Percentiles rank a stretch among this genome's conserved stretches.
These are phyloP conservation scores for Meloidogyne exigua DNA, from an alignment of 1,140 invertebrate species.

Conservation along the genomic window DNA sequence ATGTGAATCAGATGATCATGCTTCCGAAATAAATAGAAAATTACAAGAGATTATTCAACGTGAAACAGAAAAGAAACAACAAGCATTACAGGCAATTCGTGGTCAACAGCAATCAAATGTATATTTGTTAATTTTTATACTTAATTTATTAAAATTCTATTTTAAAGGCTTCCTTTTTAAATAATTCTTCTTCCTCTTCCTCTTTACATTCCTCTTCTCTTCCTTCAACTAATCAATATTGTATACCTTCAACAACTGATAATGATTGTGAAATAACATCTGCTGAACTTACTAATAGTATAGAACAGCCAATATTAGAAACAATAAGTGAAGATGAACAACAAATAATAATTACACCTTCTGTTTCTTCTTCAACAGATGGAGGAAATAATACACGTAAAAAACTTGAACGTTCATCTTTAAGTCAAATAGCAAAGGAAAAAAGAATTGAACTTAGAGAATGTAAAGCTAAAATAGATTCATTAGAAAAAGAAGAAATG, in stretches of 20 bases:
- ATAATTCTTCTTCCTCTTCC: neutral
- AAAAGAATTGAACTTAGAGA: slow-evolving; percentile 32
- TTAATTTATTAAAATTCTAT: neutral
- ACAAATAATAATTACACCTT: neutral
- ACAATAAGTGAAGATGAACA: slow-evolving; percentile 24
- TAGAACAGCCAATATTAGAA: slow-evolving; percentile 7
- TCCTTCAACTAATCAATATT: neutral
- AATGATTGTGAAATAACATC: neutral
- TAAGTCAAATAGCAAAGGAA: slow-evolving; percentile 27
- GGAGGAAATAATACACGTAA: neutral
- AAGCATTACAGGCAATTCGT: slow-evolving; percentile 27
- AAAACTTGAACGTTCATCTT: slow-evolving; percentile 14
- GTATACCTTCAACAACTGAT: neutral
- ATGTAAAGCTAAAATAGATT: slow-evolving; percentile 33
- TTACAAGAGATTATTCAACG: slow-evolving; percentile 37
- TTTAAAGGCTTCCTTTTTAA: neutral
- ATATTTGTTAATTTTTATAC: neutral
- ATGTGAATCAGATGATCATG: slow-evolving; percentile 39
- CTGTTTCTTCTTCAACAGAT: neutral
- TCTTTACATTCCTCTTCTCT: neutral
- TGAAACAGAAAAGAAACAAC: slow-evolving; percentile 40
- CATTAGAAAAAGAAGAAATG: slow-evolving; percentile 27
- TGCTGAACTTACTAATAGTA: neutral
- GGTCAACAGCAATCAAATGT: neutral
- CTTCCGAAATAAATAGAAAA: slow-evolving; percentile 23